Evolutionary conservation across 2,797 vertebrate species (phyloP), one percentile per base, ranked within the genome.

Genomic region (Argya squamiceps): DNA sequence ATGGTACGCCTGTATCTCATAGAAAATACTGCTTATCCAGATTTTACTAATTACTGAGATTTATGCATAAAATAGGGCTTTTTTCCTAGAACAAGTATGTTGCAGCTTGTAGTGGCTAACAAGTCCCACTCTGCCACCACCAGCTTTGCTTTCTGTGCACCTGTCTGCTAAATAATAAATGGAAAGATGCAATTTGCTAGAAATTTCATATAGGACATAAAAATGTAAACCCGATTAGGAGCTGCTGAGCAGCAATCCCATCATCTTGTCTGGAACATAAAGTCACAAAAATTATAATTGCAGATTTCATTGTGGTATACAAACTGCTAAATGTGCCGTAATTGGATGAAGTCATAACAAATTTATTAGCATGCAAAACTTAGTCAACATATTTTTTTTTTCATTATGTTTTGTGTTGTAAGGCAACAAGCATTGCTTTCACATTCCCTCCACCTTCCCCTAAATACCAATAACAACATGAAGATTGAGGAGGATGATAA

Each of bases 341-440:
- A 96, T 93, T 95, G 74, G 86, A 77, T 96, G 92, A 91, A 96
- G 89, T 81, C 82, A 64, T 96, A 95, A 96, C 84, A 95, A 94
- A 94, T 94, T 94, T 96, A 95, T 95, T 92, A 89, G 63, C 84
- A 90, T 70, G 89, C 56, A 77, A 84, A 95, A 88, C 71, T 80
- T 70, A 88, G 81, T 84, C 77, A 89, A 88, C 73, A 41, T 84
- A 10, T 63, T 96, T 85, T 94, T 55, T 55, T 88, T 79, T 89
- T 36, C 29, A 0, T 70, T 93, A 59, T 44, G 14, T 93, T 94
- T 91, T 70, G 30, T 74, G 10, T 55, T 69, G 60, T 55, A 78
- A 87, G 50, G 63, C 50, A 92, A 36, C 36, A 46, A 9, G 1
- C 73, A 75, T 37, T 89, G 58, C 62, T 93, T 87, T 89, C 50